Base-by-base conservation (phyloP, 2,113 vertebrate genomes). In the Falco punctatus region DNA sequence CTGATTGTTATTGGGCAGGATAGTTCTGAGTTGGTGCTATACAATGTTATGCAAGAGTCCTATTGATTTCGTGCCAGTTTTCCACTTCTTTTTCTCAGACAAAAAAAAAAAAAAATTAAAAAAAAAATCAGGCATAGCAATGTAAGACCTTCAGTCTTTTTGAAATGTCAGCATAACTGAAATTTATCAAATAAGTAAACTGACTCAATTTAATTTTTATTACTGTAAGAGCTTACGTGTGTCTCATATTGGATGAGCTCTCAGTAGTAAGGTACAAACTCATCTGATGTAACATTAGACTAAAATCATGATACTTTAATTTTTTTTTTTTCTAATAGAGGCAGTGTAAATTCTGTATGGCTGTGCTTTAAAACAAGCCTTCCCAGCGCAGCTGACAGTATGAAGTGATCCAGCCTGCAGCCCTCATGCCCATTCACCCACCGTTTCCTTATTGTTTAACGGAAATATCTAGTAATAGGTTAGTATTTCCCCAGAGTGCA, bases 401-500 rank as follows among this genome's bases (percentile, higher is more conserved):
- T 38, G 65, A 73, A 82, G n/a, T 81, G 32, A 48, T 89, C 16
- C 27, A 90, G 64, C 40, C 85, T 77, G 33, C 3, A 8, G 80
- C 7, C 12, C 24, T 82, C 4, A 1, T 78, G 55, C 26, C 32
- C 49, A 62, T 59, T 90, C 69, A 86, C 20, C 52, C 71, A 84
- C 10, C 5, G 3, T 38, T 19, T 77, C 32, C 38, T 86, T 27
- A 46, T 40, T 73, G 14, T 59, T 94, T 55, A 94, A 90, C 0
- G 33, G 79, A 95, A 94, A 86, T 28, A 81, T 80, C 14, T 61
- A 84, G 51, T n/a, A 73, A 94, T 42, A 30, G n/a, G 33, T 79
- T 84, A 92, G 38, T 57, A 89, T 96, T 87, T 96, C 92, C 95
- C 92, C 65, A 42, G 92, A 94, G 95, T 73, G 46, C 33, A 54